These are phyloP conservation scores for Bathybates hornii DNA, from an alignment of 2,113 vertebrate genomes.

Conservation along the genomic window DNA sequence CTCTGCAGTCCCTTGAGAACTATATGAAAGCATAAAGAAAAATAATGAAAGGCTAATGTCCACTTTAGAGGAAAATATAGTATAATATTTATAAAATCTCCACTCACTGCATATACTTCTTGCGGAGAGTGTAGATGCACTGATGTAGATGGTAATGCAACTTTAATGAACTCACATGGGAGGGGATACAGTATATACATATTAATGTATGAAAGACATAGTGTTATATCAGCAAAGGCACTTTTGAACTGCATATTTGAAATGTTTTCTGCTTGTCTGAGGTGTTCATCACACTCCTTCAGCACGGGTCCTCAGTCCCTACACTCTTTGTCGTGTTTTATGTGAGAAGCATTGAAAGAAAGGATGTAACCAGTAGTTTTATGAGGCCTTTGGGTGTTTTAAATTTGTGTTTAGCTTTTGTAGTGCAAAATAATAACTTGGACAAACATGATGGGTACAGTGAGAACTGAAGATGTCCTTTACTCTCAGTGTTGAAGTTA, in stretches of 20 bases:
- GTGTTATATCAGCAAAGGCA: constrained; percentile 24
- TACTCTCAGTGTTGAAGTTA: background rate
- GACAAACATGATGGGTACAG: background rate
- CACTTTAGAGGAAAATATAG: constrained; percentile 35
- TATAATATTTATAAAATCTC: constrained; percentile 48
- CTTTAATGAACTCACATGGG: constrained; percentile 32
- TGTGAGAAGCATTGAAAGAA: background rate
- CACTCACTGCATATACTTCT: constrained; percentile 7
- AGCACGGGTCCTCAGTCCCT: background rate
- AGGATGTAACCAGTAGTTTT: background rate
- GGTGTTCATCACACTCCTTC: background rate
- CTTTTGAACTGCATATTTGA: background rate
- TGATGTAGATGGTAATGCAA: constrained; percentile 9
- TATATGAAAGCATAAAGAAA: constrained; percentile 9
- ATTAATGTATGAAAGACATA: constrained; percentile 14
- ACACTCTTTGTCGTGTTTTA: background rate
- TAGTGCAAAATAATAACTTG: background rate
- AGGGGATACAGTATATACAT: background rate
- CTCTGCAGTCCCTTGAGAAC: background rate
- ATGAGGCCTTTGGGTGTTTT: background rate
- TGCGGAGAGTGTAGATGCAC: constrained; percentile 8
- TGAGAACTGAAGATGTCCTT: background rate
- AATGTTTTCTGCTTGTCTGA: background rate
- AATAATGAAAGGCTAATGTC: constrained; percentile 46
- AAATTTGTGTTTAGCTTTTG: background rate